Conservation (phyloP, 2,888 invertebrate genomes). For the Diaperis boleti region DNA sequence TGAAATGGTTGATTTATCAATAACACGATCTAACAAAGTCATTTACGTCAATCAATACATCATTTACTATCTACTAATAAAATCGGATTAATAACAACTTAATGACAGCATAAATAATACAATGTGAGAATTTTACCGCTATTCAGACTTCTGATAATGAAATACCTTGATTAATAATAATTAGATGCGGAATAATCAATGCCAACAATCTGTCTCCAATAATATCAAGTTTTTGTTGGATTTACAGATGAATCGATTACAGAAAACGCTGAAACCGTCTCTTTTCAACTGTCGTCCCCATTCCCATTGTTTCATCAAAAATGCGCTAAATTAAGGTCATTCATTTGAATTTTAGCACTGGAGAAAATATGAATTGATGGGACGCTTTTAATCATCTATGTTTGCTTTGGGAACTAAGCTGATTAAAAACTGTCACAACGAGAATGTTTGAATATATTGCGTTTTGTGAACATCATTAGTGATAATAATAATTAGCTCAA, state of each 20-base stretch:
- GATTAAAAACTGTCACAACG: too few species aligned
- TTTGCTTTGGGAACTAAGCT: too few species aligned
- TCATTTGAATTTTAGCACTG: background rate
- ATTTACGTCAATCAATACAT: background rate
- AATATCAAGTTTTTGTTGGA: slow-evolving; percentile 22
- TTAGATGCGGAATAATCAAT: slow-evolving; percentile 27
- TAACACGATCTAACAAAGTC: background rate
- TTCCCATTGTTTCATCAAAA: slow-evolving; percentile 7
- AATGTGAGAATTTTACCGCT: background rate
- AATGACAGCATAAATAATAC: background rate
- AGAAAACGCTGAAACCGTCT: slow-evolving; percentile 3
- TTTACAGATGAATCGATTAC: slow-evolving; percentile 21
- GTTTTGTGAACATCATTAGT: too few species aligned
- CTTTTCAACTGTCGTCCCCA: background rate
- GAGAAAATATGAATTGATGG: slow-evolving; percentile 4
- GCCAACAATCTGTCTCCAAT: slow-evolving; percentile 26
- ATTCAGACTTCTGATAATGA: slow-evolving; percentile 17
- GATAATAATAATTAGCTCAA: too few species aligned
- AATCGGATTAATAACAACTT: too few species aligned
- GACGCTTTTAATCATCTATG: slow-evolving; percentile 6
- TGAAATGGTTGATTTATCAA: background rate
- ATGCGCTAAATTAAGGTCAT: slow-evolving; percentile 1
- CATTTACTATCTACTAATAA: too few species aligned
- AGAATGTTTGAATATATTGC: too few species aligned
- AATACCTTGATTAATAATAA: slow-evolving; percentile 25